A percentile compares a stretch with the other conserved stretches of the same genome.
These are phyloP conservation scores for Chorisops tibialis DNA, from an alignment of 2,888 invertebrate species.

Conservation along the genomic window DNA sequence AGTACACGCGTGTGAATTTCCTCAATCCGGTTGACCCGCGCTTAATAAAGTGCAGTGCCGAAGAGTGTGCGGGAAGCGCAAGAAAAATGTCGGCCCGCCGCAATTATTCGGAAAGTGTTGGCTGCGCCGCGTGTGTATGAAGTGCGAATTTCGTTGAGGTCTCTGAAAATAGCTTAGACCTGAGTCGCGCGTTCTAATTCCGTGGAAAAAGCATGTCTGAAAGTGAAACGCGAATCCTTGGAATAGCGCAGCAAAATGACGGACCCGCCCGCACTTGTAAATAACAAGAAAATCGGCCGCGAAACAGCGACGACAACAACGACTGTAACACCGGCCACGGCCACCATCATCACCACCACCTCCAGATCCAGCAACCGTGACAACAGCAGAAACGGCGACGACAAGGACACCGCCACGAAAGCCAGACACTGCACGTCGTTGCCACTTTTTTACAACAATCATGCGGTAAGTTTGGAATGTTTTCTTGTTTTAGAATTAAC, in stretches of 20 bases:
- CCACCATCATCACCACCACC: background rate
- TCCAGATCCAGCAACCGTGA: background rate
- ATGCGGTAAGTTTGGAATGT: slow-evolving; percentile 28
- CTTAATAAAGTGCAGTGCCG: no score
- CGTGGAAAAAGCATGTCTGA: slow-evolving; percentile 11
- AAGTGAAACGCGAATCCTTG: background rate
- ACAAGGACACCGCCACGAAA: slow-evolving; percentile 13
- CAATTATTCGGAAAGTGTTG: no score
- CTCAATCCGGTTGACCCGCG: no score
- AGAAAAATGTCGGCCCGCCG: no score
- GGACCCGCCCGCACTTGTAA: slow-evolving; percentile 8
- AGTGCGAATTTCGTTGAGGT: no score
- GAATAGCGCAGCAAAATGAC: slow-evolving; percentile 12
- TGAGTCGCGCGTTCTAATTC: no score
- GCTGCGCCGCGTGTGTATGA: no score
- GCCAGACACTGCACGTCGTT: slow-evolving; percentile 34
- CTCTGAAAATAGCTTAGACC: no score
- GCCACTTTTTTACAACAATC: slow-evolving; percentile 32
- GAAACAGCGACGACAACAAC: background rate
- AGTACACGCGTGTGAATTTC: no score
- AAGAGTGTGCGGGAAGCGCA: no score
- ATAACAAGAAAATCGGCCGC: slow-evolving; percentile 3
- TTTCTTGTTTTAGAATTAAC: background rate
- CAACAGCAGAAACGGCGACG: background rate
- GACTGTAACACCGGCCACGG: background rate